Base-by-base conservation (phyloP, 2,888 invertebrate genomes). In the Pachliopta kotzebuea region DNA sequence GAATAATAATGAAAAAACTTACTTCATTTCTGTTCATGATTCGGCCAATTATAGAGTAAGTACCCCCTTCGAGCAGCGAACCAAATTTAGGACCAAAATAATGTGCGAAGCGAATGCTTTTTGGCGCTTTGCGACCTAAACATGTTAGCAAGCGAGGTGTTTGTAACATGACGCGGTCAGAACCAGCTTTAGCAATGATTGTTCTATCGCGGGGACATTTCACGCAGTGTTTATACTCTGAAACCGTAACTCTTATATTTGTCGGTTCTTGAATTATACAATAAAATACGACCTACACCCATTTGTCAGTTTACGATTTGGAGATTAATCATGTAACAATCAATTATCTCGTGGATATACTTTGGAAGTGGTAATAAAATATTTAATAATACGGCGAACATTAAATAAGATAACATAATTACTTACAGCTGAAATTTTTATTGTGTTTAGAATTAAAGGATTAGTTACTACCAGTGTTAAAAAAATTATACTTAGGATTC, bases 151-250 rank as follows among this genome's bases (percentile, higher is more conserved):
- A 70, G 3, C 75, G 76, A 4, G 90, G 91, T 53, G 72, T 71
- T 64, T 85, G 83, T 14, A 92, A 69, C 17, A 82, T 68, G 0
- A 87, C 88, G 31, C 79, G 76, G 65, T 87, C 84, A 6, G 76
- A 72, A 1, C 90, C 87, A 42, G 80, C 67, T 71, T 83, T 86
- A 0, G 88, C 83, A 57, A 92, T 77, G 50, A 91, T 68, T 3
- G 90, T 90, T 70, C 85, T 80, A 67, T 92, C 91, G 50, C 78
- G 78, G 17, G 92, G 92, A 72, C 92, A 92, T 69, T 74, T 79
- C n/a, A 91, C 75, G 69, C 92, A 92, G 7, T 74, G 58, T 53
- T 76, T 73, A 26, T 53, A 45, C 29, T 65, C 79, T 77, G 73
- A 59, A 76, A 76, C 67, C 70, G 53, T 66, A 69, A 45, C 4